These are phyloP conservation scores for Nasonia vitripennis DNA, from an alignment of 1,140 invertebrate genomes.

Conservation along the genomic window DNA sequence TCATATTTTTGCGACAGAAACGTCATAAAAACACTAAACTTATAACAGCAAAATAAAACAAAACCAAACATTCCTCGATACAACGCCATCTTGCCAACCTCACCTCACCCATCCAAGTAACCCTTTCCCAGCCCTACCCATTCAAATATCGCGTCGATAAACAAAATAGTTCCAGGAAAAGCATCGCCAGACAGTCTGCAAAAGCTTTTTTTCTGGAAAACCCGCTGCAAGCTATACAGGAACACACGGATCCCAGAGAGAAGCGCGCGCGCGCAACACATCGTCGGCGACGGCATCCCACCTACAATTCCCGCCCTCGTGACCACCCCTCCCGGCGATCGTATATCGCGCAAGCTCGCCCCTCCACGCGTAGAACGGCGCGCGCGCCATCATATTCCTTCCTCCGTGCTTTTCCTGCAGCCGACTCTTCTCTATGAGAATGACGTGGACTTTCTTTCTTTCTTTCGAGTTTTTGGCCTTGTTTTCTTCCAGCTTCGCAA, in stretches of 20 bases:
- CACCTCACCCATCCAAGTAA: too few species aligned
- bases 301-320: conserved; percentile 47
- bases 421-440: neutral
- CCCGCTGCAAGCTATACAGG: neutral
- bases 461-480: neutral
- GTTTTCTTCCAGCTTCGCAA: neutral
- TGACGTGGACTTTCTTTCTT: neutral
- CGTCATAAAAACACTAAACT: too few species aligned
- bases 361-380: neutral
- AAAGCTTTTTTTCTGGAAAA: neutral
- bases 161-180: neutral
- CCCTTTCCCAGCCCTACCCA: neutral
- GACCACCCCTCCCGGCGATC: conserved; percentile 14
- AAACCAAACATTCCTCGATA: too few species aligned
- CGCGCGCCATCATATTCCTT: neutral
- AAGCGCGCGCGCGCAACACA: neutral
- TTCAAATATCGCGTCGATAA: neutral
- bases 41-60: neutral
- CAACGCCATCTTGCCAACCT: too few species aligned
- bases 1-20: too few species aligned
- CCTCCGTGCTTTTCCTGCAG: neutral
- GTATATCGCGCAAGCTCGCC: conserved; percentile 10
- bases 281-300: conserved; percentile 19
- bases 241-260: neutral
- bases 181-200: neutral